Evolutionary conservation across 1,140 invertebrate genomes (phyloP).

Genomic region (Hylaeus anthracinus): DNA sequence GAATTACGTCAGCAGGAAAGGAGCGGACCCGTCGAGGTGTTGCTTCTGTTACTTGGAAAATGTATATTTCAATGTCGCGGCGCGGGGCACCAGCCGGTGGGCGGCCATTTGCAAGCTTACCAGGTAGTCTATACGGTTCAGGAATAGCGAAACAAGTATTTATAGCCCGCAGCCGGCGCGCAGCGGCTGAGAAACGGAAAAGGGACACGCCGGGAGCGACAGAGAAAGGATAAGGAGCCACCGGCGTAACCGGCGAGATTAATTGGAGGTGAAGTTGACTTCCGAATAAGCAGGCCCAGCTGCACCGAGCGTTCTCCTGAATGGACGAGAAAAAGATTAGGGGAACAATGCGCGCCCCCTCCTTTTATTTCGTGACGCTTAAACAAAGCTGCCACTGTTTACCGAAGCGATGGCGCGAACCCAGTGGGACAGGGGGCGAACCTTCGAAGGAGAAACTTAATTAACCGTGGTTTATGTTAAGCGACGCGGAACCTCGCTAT

Average conservation of each 20-base stretch:
- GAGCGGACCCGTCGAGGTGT: constrained; percentile 31
- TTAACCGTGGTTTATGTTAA: constrained; percentile 19
- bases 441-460: constrained; percentile 20
- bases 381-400: neutral
- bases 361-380: neutral
- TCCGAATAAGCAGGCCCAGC: constrained; percentile 37
- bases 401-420: neutral
- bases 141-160: constrained; percentile 57
- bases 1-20: constrained; percentile 19
- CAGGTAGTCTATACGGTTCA: constrained; percentile 48
- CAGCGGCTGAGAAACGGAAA: neutral
- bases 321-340: constrained; percentile 36
- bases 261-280: constrained; percentile 30
- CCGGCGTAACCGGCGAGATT: constrained; percentile 29
- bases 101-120: constrained; percentile 59
- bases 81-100: constrained; percentile 18
- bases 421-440: neutral
- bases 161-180: constrained; percentile 35
- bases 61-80: constrained; percentile 61
- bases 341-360: constrained; percentile 7
- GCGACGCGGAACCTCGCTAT: neutral
- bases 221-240: constrained; percentile 21
- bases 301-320: constrained; percentile 3
- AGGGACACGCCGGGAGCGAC: neutral
- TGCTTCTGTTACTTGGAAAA: constrained; percentile 49